Evolutionary conservation across 2,113 vertebrate genomes (phyloP).

Genomic region (Garra rufa): DNA sequence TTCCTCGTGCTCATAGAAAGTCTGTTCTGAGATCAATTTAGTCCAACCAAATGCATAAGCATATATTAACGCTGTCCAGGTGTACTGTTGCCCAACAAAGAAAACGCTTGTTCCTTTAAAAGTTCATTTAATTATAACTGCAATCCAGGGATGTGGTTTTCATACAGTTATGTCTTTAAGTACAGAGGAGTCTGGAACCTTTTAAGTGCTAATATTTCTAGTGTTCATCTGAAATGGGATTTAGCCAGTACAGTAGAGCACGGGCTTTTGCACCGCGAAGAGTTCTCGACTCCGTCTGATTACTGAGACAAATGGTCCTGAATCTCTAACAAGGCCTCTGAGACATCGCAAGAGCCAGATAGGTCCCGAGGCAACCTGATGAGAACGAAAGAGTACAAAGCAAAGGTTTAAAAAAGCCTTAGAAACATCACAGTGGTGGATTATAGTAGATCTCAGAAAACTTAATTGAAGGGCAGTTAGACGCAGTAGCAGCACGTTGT

Average conservation of each 20-base stretch:
- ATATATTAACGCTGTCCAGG: neutral
- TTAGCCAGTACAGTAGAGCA: neutral
- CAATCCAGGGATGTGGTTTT: neutral
- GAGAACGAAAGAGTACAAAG: neutral
- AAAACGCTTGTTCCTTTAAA: neutral
- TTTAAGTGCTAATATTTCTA: constrained; percentile 4
- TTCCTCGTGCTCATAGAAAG: constrained; percentile 5
- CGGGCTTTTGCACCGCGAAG: constrained; percentile 42
- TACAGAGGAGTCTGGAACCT: neutral
- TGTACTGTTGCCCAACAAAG: neutral
- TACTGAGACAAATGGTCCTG: constrained; percentile 54
- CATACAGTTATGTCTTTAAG: neutral
- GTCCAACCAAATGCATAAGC: neutral
- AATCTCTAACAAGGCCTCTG: constrained; percentile 72
- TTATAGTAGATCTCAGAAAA: constrained; percentile 51
- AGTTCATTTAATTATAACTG: neutral
- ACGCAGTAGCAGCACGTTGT: neutral
- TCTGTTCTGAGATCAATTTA: constrained; percentile 31
- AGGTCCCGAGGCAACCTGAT: constrained; percentile 13
- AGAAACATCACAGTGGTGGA: constrained; percentile 50
- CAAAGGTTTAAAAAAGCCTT: neutral
- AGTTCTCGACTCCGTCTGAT: constrained; percentile 47
- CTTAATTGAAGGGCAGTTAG: neutral
- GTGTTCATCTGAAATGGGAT: constrained; percentile 6
- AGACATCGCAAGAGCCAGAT: constrained; percentile 56